Percentiles rank a stretch among this genome's conserved stretches.
Conservation (phyloP, 2,113 vertebrate genomes). For the Quiscalus mexicanus region DNA sequence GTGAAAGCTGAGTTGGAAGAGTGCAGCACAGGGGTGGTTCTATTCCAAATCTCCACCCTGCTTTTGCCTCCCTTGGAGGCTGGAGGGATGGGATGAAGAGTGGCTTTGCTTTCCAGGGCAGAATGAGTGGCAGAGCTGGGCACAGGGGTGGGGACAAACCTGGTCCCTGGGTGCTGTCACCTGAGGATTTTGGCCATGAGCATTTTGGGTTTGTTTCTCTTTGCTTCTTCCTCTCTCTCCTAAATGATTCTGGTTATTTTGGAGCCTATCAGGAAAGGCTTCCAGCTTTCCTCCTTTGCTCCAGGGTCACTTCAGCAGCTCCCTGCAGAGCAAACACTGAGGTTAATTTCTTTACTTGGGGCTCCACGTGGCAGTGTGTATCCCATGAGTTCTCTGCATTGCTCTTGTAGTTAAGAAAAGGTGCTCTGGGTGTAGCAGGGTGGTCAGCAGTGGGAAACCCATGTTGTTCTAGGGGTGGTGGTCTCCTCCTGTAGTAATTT, state of each 20-base stretch:
- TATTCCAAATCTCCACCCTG: fast-evolving
- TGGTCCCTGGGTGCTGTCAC: neutral
- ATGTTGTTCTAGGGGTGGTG: fast-evolving
- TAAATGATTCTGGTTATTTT: neutral
- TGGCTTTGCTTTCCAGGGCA: neutral
- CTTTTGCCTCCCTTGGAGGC: neutral
- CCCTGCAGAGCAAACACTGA: neutral
- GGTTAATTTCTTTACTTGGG: neutral
- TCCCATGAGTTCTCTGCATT: neutral
- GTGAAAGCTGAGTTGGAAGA: neutral
- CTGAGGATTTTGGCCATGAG: fast-evolving
- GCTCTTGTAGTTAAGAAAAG: neutral
- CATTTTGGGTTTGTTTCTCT: neutral
- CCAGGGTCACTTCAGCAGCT: neutral
- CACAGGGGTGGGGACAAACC: neutral
- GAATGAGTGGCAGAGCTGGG: too few relatives aligned
- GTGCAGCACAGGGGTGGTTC: neutral
- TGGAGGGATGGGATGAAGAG: neutral
- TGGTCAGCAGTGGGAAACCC: neutral
- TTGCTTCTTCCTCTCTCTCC: neutral
- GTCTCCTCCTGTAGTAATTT: neutral
- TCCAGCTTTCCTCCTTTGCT: neutral
- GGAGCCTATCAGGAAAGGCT: neutral
- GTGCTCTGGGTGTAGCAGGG: neutral
- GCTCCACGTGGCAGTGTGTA: neutral